Conservation (phyloP, 2,113 vertebrate species). For the Chroicocephalus ridibundus region DNA sequence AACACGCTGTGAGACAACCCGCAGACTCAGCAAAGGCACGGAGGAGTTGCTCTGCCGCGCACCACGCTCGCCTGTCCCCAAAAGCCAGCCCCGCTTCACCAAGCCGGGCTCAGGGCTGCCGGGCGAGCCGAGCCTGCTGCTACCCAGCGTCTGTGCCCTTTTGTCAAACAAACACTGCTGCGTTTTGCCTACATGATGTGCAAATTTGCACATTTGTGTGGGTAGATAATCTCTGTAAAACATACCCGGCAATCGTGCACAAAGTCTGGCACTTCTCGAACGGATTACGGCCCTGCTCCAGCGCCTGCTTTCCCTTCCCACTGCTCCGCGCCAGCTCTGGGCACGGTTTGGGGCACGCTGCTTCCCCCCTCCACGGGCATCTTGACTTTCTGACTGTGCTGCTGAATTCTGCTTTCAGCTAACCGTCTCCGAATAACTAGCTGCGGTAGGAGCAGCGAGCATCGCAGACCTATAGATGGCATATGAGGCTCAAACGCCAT, state of each 20-base stretch:
- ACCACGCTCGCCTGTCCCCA: not conserved
- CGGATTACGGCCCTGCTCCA: not conserved
- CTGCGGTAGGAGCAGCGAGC: not conserved
- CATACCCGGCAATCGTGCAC: not conserved
- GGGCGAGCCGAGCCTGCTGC: not conserved
- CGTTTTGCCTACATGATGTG: not conserved
- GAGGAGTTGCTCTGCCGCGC: not conserved
- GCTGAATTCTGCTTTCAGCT: not conserved
- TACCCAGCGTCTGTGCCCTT: not conserved
- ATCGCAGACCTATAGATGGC: not conserved
- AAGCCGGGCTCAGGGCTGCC: rapidly evolving
- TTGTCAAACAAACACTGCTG: not conserved
- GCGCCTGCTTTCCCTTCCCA: not conserved
- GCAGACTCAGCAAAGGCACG: not conserved
- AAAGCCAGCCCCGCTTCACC: not conserved
- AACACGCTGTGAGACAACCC: not conserved
- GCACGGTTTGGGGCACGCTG: rapidly evolving
- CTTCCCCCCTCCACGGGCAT: not conserved
- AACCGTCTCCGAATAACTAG: rapidly evolving
- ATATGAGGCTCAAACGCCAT: not conserved
- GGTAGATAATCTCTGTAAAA: not conserved
- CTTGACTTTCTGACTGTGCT: not conserved
- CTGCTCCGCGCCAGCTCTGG: not conserved
- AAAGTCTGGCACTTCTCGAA: not conserved
- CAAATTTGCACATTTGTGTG: not conserved